Conservation (phyloP, 2,113 vertebrate genomes). For the Fregata magnificens region DNA sequence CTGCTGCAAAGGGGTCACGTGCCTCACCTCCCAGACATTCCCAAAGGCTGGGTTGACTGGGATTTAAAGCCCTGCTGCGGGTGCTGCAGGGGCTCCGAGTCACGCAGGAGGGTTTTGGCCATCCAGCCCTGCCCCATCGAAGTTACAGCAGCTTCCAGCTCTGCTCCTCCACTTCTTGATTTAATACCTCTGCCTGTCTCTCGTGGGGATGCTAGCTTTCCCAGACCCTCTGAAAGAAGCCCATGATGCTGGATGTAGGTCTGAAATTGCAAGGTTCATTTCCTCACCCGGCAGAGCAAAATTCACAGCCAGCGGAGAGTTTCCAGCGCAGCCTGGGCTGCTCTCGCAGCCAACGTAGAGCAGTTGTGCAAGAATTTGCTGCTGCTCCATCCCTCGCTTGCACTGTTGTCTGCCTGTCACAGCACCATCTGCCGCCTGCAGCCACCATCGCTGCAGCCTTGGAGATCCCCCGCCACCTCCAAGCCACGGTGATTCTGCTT, state of each 20-base stretch:
- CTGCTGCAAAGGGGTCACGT: not conserved
- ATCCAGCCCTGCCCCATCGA: not conserved
- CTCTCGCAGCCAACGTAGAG: fast-evolving
- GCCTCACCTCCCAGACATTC: not conserved
- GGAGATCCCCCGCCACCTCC: not conserved
- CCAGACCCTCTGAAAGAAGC: not conserved
- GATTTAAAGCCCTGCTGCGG: not conserved
- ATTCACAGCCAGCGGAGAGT: not conserved
- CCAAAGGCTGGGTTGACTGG: not conserved
- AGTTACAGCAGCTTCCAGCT: not conserved
- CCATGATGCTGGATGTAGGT: not conserved
- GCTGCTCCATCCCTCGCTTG: not conserved
- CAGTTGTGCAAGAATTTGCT: not conserved
- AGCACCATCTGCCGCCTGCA: not conserved
- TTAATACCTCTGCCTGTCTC: not conserved
- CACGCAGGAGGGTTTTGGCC: not conserved
- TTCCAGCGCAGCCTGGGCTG: not conserved
- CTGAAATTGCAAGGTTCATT: not conserved
- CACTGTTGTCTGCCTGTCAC: not conserved
- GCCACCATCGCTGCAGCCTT: not conserved
- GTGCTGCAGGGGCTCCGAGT: not conserved
- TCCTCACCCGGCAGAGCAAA: not conserved
- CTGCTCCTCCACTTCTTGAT: not conserved
- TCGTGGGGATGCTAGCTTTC: fast-evolving
- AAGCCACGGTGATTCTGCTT: not conserved